Conservation (phyloP, 2,797 vertebrate genomes). For the Sciaenops ocellatus region DNA sequence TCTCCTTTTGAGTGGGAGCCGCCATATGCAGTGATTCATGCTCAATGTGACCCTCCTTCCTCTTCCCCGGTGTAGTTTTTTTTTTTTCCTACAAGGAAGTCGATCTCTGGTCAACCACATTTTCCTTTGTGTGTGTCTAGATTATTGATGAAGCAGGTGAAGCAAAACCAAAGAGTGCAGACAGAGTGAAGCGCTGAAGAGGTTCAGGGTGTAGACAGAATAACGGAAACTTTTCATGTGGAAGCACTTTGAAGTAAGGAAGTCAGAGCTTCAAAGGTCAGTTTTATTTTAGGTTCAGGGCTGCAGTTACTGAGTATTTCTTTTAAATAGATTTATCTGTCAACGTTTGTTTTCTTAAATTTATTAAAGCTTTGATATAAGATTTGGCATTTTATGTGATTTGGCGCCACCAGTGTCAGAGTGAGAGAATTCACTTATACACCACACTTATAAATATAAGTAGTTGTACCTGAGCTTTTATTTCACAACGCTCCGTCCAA, state of each 20-base stretch:
- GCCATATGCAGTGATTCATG: slow-evolving; percentile 1
- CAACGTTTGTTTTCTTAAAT: too few species aligned
- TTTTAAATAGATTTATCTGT: too few species aligned
- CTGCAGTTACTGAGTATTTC: not conserved
- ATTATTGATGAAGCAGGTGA: slow-evolving; percentile 50
- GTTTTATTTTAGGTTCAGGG: not conserved
- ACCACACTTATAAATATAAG: too few species aligned
- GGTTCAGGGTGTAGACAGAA: not conserved
- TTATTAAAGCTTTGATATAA: too few species aligned
- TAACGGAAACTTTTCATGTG: not conserved
- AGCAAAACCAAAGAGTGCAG: slow-evolving; percentile 23
- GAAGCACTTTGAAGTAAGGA: not conserved
- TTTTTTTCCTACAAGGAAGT: not conserved
- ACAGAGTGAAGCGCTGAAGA: not conserved
- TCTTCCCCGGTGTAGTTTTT: not conserved
- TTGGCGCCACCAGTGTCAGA: too few species aligned
- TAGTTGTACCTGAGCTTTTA: too few species aligned
- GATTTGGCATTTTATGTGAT: too few species aligned
- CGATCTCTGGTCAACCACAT: slow-evolving; percentile 37
- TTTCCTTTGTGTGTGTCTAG: slow-evolving; percentile 31
- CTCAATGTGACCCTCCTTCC: not conserved
- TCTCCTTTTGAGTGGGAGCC: not conserved
- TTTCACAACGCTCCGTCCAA: too few species aligned
- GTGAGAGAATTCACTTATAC: too few species aligned
- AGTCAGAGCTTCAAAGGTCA: not conserved